These are phyloP conservation scores for Orgyia antiqua DNA, from an alignment of 2,888 invertebrate species.

Conservation along the genomic window DNA sequence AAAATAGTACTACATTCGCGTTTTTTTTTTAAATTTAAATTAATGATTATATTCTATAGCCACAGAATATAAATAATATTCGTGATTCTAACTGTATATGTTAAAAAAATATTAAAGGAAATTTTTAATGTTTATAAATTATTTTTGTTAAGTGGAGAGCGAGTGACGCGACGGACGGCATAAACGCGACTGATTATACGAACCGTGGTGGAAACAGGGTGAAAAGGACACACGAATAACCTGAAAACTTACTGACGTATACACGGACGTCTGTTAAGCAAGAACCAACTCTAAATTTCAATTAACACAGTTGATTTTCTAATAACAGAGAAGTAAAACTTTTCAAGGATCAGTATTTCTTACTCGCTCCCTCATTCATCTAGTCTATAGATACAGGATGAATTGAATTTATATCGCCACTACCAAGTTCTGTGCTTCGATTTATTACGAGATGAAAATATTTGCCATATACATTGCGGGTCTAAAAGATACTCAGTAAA, in stretches of 20 bases:
- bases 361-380: constrained; percentile 60
- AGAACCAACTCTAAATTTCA: constrained; percentile 21
- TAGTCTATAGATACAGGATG: constrained; percentile 69
- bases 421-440: constrained; percentile 31
- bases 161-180: constrained; percentile 65
- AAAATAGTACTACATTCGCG: too few species aligned
- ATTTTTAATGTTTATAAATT: too few species aligned
- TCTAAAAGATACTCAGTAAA: too few species aligned
- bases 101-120: too few species aligned
- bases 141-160: constrained; percentile 24
- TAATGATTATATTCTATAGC: too few species aligned
- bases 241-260: constrained; percentile 35
- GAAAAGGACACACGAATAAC: constrained; percentile 60
- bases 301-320: constrained; percentile 16
- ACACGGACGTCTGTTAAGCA: constrained; percentile 12
- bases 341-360: constrained; percentile 60
- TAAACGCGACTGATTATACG: constrained; percentile 68
- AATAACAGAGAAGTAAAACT: constrained; percentile 27
- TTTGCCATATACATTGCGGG: constrained; percentile 22
- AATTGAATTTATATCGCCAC: constrained; percentile 68
- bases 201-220: constrained; percentile 59
- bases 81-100: too few species aligned
- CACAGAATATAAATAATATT: too few species aligned
- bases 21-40: too few species aligned
- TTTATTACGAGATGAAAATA: constrained; percentile 21